phyloP scores from a whole-genome alignment of 2,797 vertebrate genomes.

The Syngnathus acus region DNA sequence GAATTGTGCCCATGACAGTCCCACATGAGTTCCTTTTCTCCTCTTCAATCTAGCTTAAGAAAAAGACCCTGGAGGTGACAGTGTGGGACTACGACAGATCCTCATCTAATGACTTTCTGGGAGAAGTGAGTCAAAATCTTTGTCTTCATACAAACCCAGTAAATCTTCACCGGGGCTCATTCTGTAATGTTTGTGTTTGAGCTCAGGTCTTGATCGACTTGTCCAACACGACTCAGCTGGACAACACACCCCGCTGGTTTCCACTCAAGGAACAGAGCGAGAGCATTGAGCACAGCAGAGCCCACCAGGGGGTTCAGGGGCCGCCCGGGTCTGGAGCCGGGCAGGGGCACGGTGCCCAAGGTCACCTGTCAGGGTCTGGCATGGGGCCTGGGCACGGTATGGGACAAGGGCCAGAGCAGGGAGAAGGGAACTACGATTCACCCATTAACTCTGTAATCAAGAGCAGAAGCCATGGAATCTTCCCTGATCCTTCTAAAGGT shows the following conservation, averaged over 20 bases:
- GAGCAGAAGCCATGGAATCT: slow-evolving; percentile 97
- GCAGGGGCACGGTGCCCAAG: slow-evolving; percentile 35
- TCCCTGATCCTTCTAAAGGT: slow-evolving; percentile 97
- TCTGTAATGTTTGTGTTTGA: background rate
- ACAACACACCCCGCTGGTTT: slow-evolving; percentile 94
- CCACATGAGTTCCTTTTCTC: background rate
- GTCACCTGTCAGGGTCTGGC: slow-evolving; percentile 48
- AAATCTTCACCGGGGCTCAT: background rate
- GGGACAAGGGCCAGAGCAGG: slow-evolving; percentile 38
- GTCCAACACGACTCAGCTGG: slow-evolving; percentile 83
- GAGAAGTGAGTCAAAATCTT: slow-evolving; percentile 78
- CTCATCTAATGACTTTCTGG: slow-evolving; percentile 96
- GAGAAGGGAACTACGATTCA: slow-evolving; percentile 74
- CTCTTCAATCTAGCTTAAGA: slow-evolving; percentile 80
- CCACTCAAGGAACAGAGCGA: slow-evolving; percentile 91
- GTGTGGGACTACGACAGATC: slow-evolving; percentile 99
- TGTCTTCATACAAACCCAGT: background rate
- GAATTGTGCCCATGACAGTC: background rate
- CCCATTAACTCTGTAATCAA: slow-evolving; percentile 97
- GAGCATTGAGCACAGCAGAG: slow-evolving; percentile 83
- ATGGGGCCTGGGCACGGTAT: slow-evolving; percentile 45
- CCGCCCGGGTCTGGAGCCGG: slow-evolving; percentile 58
- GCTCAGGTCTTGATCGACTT: slow-evolving; percentile 91
- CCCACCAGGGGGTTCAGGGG: slow-evolving; percentile 76
- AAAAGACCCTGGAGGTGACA: slow-evolving; percentile 96